Base-by-base conservation (phyloP, 2,888 invertebrate genomes). In the Eupithecia centaureata region DNA sequence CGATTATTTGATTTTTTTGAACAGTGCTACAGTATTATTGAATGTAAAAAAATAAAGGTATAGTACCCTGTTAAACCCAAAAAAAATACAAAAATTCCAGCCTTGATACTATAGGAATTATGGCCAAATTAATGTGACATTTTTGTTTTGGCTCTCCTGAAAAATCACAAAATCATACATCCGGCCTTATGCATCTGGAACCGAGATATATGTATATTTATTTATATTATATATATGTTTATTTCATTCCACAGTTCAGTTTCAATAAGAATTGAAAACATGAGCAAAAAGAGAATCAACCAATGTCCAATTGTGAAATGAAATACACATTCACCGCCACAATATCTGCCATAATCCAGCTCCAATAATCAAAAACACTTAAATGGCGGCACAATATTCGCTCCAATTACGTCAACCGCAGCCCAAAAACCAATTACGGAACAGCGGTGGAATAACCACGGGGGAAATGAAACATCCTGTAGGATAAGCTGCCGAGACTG, bases 341-440 rank as follows among this genome's bases (percentile, higher is more conserved):
- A 51, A 51, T 25, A 27, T 28, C 54, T 15, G 52, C 25, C 28
- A 28, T 27, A 15, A 54, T 28, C 27, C 64, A 60, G 61, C 30
- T 42, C 56, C 68, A 68, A 62, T 65, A 62, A 68, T 68, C 68
- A 61, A 61, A 68, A 68, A 52, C 57, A 64, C 42, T 42, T 67
- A 67, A 61, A 69, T 65, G 65, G 62, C 65, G 65, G 28, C 62
- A 63, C 68, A 68, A 60, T 62, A 58, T 54, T 63, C 47, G 70
- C 52, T 32, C 60, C 72, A 70, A 73, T 73, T 68, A 72, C 65
- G 68, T 59, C 65, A 52, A 57, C 65, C 69, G 51, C 68, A 69
- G 65, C 61, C 65, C 69, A 68, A 71, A 73, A 75, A 71, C 66
- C 71, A 76, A 71, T 73, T 70, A 70, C 63, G 60, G 62, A 66